Base-by-base conservation (phyloP, 1,140 invertebrate species). In the Armadillidium nasatum region DNA sequence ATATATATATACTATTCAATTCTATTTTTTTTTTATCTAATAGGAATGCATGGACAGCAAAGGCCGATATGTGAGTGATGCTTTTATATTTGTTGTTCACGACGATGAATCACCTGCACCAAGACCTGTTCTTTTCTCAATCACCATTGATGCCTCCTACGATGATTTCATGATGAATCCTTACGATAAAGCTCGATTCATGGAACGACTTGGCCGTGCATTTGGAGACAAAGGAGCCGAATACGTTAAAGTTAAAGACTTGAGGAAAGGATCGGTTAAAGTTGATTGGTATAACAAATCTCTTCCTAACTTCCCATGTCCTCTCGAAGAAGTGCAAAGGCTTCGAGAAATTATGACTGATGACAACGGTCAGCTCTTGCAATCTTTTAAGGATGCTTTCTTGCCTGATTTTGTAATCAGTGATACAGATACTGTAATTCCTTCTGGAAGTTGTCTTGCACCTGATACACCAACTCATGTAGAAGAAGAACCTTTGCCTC, bases 271-370 rank as follows among this genome's bases (percentile, higher is more conserved):
- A 7, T 86, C 86, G 9, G 86, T 88, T 4, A 78, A 85, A 0
- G 85, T 93, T n/a, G 89, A 89, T 4, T 96, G 93, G 93, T 89
- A 89, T 80, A 94, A 95, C 83, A 88, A 88, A 21, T 89, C 90
- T 67, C 81, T 94, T 23, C 84, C 88, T 0, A 87, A 87, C 3
- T 85, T 90, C 72, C 87, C 88, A 60, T 96, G 94, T 85, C 92
- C 94, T 0, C 87, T 91, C 72, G 87, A 89, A 7, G 89, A 92
- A 79, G 91, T 97, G 43, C 88, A 88, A 10, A 86, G 87, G 72
- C 83, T 96, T 0, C 88, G 91, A 76, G 87, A 88, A 69, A 87
- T 93, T 76, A 81, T 88, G 74, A 80, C 88, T 7, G 84, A 84
- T 68, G 83, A 86, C 43, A 85, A 87, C 80, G 88, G 88, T 0